Evolutionary conservation across 2,888 invertebrate genomes (phyloP), one percentile per base, ranked within the genome.

Genomic region (Oegoconia quadripuncta): DNA sequence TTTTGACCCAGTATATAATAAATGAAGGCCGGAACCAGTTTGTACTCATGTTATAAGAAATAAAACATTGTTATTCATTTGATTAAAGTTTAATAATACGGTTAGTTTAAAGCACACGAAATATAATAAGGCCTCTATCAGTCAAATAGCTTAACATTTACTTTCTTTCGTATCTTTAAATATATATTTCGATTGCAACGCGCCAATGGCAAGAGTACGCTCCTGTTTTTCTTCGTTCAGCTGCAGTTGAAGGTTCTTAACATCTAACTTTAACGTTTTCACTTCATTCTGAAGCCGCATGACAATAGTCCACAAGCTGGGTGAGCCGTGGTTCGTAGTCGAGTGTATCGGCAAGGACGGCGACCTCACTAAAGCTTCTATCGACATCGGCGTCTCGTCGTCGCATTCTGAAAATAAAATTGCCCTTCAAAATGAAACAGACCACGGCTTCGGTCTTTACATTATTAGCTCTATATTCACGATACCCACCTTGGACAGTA

Each of bases 221-320:
- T 88, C 86, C 46, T 88, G 87, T 68, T 90, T 89, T 71, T 94
- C 94, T 48, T 93, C 92, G 44, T 92, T 91, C 52, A 94, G 70
- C 58, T 92, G 91, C 48, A 88, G 79, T 42, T 89, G 88, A 41
- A 92, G 68, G 50, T 88, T 80, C 44, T 86, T 84, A 53, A 93
- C 89, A 70, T 91, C 89, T 48, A 81, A 65, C 67, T 91, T 91
- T 50, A 94, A 76, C 41, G 89, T 89, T 59, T 90, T 90, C 48
- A 95, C 88, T 77, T 94, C 93, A 64, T 91, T 93, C 68, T 93
- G 93, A 57, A 95, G 75, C 44, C 92, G 89, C 86, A 93, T 92
- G 48, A 95, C 93, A 40, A 94, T 91, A 55, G 94, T 92, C 75
- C 94, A 93, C 56, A 95, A 79, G 59, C 91, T 92, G 70, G 93